Conservation (phyloP, 2,797 vertebrate genomes). For the Denticeps clupeoides region DNA sequence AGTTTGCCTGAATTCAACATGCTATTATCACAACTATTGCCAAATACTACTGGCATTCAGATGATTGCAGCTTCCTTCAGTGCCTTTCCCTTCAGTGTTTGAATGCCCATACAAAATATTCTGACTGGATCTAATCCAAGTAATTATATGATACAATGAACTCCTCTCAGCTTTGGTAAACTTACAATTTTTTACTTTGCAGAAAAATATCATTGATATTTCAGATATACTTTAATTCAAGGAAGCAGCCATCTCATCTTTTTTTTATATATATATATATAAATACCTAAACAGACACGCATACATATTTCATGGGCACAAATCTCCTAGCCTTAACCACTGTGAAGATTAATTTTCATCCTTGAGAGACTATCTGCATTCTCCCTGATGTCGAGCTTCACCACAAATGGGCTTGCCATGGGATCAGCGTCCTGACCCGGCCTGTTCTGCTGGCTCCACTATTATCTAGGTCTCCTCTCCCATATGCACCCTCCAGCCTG, state of each 20-base stretch:
- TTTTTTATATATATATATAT: constrained; percentile 11
- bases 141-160: too few species aligned
- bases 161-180: too few species aligned
- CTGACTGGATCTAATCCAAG: too few species aligned
- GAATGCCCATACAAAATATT: too few species aligned
- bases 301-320: constrained; percentile 40
- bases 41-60: too few species aligned
- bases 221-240: not conserved
- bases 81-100: too few species aligned
- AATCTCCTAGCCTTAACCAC: constrained; percentile 25
- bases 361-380: constrained; percentile 28
- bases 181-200: too few species aligned
- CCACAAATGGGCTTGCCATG: constrained; percentile 35
- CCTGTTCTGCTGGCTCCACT: constrained; percentile 8
- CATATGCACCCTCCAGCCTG: not conserved
- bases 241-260: not conserved
- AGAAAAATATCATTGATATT: not conserved
- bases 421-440: constrained; percentile 24
- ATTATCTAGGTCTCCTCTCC: constrained; percentile 22
- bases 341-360: constrained; percentile 38
- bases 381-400: constrained; percentile 33
- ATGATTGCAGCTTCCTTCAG: too few species aligned
- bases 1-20: too few species aligned
- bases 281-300: constrained; percentile 36
- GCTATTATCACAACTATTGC: too few species aligned